These are phyloP conservation scores for Todiramphus saurophagus DNA, from an alignment of 2,113 vertebrate species.

Conservation along the genomic window DNA sequence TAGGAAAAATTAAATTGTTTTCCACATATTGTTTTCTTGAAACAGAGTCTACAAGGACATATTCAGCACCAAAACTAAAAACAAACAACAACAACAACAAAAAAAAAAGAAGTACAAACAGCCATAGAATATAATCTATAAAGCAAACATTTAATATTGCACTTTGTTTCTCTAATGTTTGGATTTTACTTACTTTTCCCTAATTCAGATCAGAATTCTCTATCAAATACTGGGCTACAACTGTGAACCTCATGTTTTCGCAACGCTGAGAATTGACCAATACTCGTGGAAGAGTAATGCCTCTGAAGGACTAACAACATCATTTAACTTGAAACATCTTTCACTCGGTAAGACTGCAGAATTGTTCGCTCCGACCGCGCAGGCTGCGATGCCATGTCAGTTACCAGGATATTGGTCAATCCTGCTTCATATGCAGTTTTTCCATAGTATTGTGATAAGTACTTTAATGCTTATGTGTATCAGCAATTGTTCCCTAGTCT, in stretches of 20 bases:
- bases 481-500: slow-evolving; percentile 80
- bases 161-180: slow-evolving; percentile 94
- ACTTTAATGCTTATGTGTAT: slow-evolving; percentile 69
- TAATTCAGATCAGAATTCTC: slow-evolving; percentile 82
- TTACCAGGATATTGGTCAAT: slow-evolving; percentile 70
- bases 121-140: slow-evolving; percentile 88
- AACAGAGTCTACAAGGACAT: slow-evolving; percentile 91
- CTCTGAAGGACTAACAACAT: slow-evolving; percentile 58
- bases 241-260: slow-evolving; percentile 35
- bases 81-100: background rate
- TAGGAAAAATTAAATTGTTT: slow-evolving; percentile 92
- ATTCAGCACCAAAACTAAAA: slow-evolving; percentile 84
- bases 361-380: slow-evolving; percentile 46
- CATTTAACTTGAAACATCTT: background rate
- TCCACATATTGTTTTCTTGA: slow-evolving; percentile 87
- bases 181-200: slow-evolving; percentile 82
- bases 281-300: slow-evolving; percentile 49
- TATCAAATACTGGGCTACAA: slow-evolving; percentile 84
- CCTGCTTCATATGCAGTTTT: slow-evolving; percentile 59
- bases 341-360: slow-evolving; percentile 60
- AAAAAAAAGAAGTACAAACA: slow-evolving; percentile 78
- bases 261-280: background rate
- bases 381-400: slow-evolving; percentile 53
- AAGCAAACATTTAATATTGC: slow-evolving; percentile 97
- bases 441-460: slow-evolving; percentile 48